A percentile compares a stretch with the other conserved stretches of the same genome.
These are phyloP conservation scores for Brachyalestes nurse DNA, from an alignment of 2,797 vertebrate species.

Conservation along the genomic window DNA sequence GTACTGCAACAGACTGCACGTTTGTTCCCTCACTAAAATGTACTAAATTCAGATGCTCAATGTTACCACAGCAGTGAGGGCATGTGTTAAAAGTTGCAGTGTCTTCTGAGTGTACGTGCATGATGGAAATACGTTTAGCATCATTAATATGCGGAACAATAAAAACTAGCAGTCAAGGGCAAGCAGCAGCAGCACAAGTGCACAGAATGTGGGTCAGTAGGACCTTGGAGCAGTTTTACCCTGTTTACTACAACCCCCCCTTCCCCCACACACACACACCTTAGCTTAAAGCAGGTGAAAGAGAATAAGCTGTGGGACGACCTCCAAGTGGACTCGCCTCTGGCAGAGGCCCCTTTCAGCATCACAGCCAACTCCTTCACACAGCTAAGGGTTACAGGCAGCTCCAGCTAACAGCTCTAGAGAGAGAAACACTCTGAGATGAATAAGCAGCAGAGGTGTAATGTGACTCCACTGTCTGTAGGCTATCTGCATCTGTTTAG, in stretches of 20 bases:
- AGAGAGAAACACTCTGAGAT: not conserved
- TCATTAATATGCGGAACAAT: not conserved
- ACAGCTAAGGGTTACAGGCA: constrained; percentile 18
- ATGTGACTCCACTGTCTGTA: not conserved
- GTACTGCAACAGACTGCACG: too few species aligned
- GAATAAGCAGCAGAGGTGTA: not conserved
- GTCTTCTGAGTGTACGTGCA: too few species aligned
- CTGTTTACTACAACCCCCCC: constrained; percentile 4
- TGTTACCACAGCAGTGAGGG: too few species aligned
- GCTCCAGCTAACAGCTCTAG: not conserved
- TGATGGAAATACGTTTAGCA: not conserved
- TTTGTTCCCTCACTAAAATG: too few species aligned
- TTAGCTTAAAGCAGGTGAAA: constrained; percentile 1
- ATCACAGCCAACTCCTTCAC: not conserved
- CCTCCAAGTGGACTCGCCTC: constrained; percentile 1
- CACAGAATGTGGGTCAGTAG: not conserved
- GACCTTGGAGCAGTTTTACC: constrained; percentile 4
- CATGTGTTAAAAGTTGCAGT: too few species aligned
- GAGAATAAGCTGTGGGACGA: not conserved
- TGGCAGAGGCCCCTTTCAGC: not conserved
- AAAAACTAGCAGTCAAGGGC: constrained; percentile 9
- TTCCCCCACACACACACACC: constrained; percentile 1
- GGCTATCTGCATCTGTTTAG: not conserved
- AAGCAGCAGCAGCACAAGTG: not conserved
- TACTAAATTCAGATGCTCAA: too few species aligned